These are phyloP conservation scores for Busseola fusca DNA, from an alignment of 2,888 invertebrate species.

Conservation along the genomic window DNA sequence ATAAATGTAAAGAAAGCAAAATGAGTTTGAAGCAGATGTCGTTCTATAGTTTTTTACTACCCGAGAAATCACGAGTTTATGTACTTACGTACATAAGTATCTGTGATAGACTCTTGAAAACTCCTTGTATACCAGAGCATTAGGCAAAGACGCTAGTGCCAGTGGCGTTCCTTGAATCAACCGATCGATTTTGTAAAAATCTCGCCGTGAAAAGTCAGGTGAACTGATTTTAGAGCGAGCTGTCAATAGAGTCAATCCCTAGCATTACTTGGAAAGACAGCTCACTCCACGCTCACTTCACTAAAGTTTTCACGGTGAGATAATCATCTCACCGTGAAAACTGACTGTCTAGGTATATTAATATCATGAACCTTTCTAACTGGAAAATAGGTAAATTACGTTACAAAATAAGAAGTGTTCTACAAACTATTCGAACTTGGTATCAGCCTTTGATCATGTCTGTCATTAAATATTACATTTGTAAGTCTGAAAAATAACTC, in stretches of 20 bases:
- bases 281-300: no score
- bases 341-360: no score
- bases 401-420: background rate
- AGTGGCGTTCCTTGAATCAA: background rate
- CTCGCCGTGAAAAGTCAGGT: no score
- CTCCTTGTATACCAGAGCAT: background rate
- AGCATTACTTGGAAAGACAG: no score
- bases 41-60: background rate
- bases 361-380: background rate
- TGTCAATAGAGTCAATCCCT: no score
- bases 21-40: background rate
- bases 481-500: background rate
- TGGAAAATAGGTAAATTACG: background rate
- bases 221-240: no score
- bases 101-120: background rate
- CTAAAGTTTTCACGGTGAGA: no score
- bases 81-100: background rate
- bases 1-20: background rate
- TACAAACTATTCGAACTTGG: background rate
- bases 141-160: background rate
- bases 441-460: conserved; percentile 6
- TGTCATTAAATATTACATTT: background rate
- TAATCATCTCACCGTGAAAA: no score
- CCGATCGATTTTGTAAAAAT: no score
- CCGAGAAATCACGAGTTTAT: background rate